Conservation (phyloP, 2,113 vertebrate species). For the Leptocoma aspasia region DNA sequence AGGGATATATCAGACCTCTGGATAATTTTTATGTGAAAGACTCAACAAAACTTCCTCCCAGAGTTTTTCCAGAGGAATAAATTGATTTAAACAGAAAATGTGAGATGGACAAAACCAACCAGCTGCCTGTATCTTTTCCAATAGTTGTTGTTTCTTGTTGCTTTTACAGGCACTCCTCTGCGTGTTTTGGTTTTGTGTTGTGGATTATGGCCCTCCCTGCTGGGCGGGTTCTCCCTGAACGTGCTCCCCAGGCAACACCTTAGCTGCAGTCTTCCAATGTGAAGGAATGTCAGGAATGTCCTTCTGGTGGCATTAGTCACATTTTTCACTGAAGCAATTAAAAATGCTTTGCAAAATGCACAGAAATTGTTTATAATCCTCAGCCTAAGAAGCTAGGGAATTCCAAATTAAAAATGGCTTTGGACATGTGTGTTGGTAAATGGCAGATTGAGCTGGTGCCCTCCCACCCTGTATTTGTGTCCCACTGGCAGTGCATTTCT, state of each 20-base stretch:
- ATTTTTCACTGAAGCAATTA: background rate
- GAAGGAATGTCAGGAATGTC: background rate
- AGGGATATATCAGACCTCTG: background rate
- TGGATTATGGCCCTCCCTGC: background rate
- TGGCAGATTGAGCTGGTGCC: background rate
- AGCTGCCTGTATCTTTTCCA: background rate
- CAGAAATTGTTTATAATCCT: background rate
- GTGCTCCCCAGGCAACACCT: background rate
- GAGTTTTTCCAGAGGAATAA: background rate
- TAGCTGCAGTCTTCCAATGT: rapidly evolving
- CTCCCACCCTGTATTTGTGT: background rate
- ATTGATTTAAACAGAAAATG: background rate
- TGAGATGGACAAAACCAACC: background rate
- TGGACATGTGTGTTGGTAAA: background rate
- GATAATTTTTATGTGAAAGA: background rate
- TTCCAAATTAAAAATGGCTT: background rate
- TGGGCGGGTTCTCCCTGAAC: background rate
- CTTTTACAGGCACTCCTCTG: background rate
- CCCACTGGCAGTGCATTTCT: background rate
- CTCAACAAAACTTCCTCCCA: background rate
- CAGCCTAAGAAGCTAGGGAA: background rate
- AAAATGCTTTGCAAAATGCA: background rate
- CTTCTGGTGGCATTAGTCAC: background rate
- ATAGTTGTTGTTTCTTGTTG: background rate
- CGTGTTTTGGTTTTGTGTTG: background rate